Evolutionary conservation across 2,797 vertebrate genomes (phyloP), one percentile per base, ranked within the genome.

Genomic region (Pitangus sulphuratus): DNA sequence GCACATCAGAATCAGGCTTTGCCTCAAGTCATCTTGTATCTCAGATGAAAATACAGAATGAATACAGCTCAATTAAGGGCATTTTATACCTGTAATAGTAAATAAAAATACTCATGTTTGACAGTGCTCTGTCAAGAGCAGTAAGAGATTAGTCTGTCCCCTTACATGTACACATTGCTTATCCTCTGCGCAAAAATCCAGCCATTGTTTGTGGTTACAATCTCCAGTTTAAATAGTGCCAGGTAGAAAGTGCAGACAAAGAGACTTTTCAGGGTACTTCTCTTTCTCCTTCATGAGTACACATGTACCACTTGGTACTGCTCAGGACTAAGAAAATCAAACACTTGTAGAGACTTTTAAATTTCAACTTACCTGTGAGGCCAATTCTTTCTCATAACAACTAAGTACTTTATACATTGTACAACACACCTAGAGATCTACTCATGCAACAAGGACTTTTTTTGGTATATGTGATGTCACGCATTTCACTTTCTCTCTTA

Each of bases 321-420:
- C 76, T 86, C 64, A 76, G 77, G 33, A 69, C 48, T 76, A 42
- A 89, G 51, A 80, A 84, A 95, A 94, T 44, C 13, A 76, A 96
- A 95, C 69, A 21, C 15, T 44, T 2, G 1, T 3, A 69, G 25
- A 56, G 35, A 65, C 39, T 91, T 76, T 58, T 57, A 57, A 68
- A 81, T 65, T 87, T 69, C 62, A 80, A 7, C n/a, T 77, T 72
- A 66, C 47, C 81, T 50, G 6, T 1, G 3, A 91, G 25, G 15
- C 45, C 40, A 20, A 33, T 89, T n/a, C 45, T 53, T 60, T 60
- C 51, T 70, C 30, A 7, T 24, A 76, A 37, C 31, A 60, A 15
- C 28, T 21, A 57, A 76, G 35, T 61, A 58, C 77, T 70, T 71
- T 22, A 12, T 39, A 7, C 37, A 54, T 10, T 57, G 16, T n/a